Base-by-base conservation (phyloP, 2,797 vertebrate species). In the Tauraco hartlaubi region DNA sequence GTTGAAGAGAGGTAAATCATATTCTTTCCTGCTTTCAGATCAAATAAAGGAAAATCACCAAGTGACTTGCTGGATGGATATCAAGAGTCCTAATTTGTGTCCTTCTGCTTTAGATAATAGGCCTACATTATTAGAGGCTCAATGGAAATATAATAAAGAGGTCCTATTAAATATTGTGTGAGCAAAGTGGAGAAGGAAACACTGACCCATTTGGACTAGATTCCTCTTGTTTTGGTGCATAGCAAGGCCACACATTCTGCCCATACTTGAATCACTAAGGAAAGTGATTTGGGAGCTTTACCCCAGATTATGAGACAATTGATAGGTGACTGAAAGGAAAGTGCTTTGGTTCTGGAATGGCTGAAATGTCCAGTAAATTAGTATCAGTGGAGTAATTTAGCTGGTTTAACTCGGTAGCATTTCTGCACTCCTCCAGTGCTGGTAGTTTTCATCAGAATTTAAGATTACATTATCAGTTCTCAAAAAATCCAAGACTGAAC, bases 281-380 rank as follows among this genome's bases (percentile, higher is more conserved):
- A 52, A 80, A 49, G 31, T 28, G 18, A 37, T 87, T 84, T 71
- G 21, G 15, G 61, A 39, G 3, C 12, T 82, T n/a, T 79, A 80
- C 23, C 15, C 15, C 49, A 39, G 35, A 28, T 64, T 12, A 23
- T 59, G 19, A 80, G 9, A 16, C 31, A 88, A 78, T 59, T 33
- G n/a, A 39, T 17, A 35, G 21, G 16, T 74, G 9, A 29, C 35
- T 77, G 82, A 85, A 88, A 83, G 55, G 44, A 71, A 68, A 85
- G 52, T 0, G 0, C 33, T 85, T 93, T 88, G 61, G 21, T 81
- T 62, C 39, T 88, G 46, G 33, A 13, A 9, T 12, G 25, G 22
- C 82, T 82, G 67, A 75, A 89, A 88, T 88, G 59, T 90, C 87
- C 8, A 62, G 46, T 85, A 88, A 93, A 77, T 91, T 43, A 58